Percentiles rank a stretch among this genome's conserved stretches.
Evolutionary conservation across 53 echinoderm and acorn worm species (phyloP).

Genomic region (Temnopleurus reevesii): DNA sequence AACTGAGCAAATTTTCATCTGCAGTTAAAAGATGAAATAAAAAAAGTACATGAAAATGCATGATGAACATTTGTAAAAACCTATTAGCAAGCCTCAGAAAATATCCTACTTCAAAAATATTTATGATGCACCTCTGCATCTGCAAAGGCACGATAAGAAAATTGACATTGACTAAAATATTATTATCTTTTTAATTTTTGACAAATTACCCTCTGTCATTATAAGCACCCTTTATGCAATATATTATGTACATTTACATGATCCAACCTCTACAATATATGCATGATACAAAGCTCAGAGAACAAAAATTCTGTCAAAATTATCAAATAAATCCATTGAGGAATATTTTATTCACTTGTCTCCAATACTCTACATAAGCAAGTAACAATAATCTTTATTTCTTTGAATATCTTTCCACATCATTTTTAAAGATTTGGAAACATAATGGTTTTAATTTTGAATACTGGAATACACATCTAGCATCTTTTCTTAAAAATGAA

Average conservation of each 20-base stretch:
- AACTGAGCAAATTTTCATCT: neutral
- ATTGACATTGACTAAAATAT: neutral
- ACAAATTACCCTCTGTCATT: neutral
- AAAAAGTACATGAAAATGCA: neutral
- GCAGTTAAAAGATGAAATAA: neutral
- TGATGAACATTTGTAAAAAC: neutral
- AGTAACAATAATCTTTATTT: neutral
- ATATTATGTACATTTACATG: neutral
- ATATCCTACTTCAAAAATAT: neutral
- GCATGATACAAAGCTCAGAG: neutral
- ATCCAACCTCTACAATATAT: neutral
- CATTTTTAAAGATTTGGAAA: neutral
- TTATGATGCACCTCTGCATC: neutral
- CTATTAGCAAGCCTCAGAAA: neutral
- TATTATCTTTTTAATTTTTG: neutral
- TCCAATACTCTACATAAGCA: neutral
- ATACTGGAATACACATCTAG: neutral
- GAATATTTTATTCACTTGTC: neutral
- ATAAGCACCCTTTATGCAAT: neutral
- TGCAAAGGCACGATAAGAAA: neutral
- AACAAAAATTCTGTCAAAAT: neutral
- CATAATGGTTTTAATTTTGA: neutral
- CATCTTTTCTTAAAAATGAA: neutral
- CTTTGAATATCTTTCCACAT: neutral
- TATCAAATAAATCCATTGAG: neutral